Base-by-base conservation (phyloP, 1,140 invertebrate genomes). In the Galleria mellonella region DNA sequence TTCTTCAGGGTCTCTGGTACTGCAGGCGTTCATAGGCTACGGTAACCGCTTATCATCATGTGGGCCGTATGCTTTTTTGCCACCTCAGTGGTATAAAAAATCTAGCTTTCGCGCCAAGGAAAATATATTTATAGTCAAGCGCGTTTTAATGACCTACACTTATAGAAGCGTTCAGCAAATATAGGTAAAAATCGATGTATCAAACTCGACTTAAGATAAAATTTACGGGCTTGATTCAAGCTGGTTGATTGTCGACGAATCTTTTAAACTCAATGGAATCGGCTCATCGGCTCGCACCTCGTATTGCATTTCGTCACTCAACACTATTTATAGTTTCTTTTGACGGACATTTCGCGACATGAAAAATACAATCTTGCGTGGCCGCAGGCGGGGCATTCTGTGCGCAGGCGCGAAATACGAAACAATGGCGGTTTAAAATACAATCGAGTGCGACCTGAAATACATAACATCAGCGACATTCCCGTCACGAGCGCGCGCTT, bases 371-470 rank as follows among this genome's bases (percentile, higher is more conserved):
- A 28, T 9, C 33, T 35, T 35, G 32, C 43, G 44, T 23, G 29
- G 28, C 53, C 43, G 37, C 33, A 47, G 58, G 59, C 52, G 39
- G 55, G 32, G 55, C 67, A 64, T 65, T 64, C 62, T 66, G 58
- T 28, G 50, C 54, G 65, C 62, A 71, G 74, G 72, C 74, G 77
- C 77, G 72, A 79, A 79, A 66, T 70, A 67, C 72, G 75, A 73
- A 78, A 79, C 73, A 76, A 79, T 79, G 58, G 77, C 66, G 64
- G 63, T 79, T 79, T 82, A 82, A 72, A 79, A 79, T 82, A 82
- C 77, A 82, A 83, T 78, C n/a, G 73, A 82, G 72, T 71, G 66
- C 65, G 69, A 57, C 44, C 72, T 75, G 54, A 72, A 76, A 77
- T 72, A 74, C 72, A 75, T 71, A 73, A 72, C 66, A 60, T 56